Percentiles rank a stretch among this genome's conserved stretches.
phyloP scores from a whole-genome alignment of 2,888 invertebrate species.

The Ypsolopha scabrella region DNA sequence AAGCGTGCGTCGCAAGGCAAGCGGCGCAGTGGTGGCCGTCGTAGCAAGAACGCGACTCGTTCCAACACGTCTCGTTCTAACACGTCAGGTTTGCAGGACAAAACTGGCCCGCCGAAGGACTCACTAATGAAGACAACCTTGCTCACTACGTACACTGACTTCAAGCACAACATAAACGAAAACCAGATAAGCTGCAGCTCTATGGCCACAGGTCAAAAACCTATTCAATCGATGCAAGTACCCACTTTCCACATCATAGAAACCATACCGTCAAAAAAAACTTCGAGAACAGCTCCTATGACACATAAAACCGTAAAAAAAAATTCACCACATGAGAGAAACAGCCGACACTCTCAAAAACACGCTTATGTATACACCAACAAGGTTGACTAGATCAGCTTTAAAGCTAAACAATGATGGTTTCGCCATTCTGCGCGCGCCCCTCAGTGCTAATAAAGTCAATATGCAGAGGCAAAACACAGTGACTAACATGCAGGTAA shows the following conservation, averaged over 20 bases:
- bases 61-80: too few relatives aligned
- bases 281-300: too few relatives aligned
- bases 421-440: slow-evolving; percentile 53
- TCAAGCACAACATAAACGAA: too few relatives aligned
- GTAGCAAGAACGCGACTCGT: slow-evolving; percentile 27
- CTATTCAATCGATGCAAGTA: slow-evolving; percentile 6
- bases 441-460: slow-evolving; percentile 42
- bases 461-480: slow-evolving; percentile 46
- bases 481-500: slow-evolving; percentile 23
- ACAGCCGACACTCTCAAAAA: slow-evolving; percentile 34
- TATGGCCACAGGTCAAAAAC: slow-evolving; percentile 30
- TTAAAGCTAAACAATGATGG: slow-evolving; percentile 45
- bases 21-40: slow-evolving; percentile 41
- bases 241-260: slow-evolving; percentile 22
- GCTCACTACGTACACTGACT: too few relatives aligned
- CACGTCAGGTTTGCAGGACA: slow-evolving; percentile 22
- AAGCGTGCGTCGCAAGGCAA: slow-evolving; percentile 48
- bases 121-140: slow-evolving; percentile 51
- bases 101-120: slow-evolving; percentile 18
- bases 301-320: slow-evolving; percentile 51
- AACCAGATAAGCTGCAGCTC: slow-evolving; percentile 69
- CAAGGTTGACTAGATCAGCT: slow-evolving; percentile 47
- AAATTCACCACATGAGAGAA: slow-evolving; percentile 34
- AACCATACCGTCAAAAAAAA: slow-evolving; percentile 36
- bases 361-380: slow-evolving; percentile 41